Conservation (phyloP, 2,797 vertebrate species). For the Rhinella marina region DNA sequence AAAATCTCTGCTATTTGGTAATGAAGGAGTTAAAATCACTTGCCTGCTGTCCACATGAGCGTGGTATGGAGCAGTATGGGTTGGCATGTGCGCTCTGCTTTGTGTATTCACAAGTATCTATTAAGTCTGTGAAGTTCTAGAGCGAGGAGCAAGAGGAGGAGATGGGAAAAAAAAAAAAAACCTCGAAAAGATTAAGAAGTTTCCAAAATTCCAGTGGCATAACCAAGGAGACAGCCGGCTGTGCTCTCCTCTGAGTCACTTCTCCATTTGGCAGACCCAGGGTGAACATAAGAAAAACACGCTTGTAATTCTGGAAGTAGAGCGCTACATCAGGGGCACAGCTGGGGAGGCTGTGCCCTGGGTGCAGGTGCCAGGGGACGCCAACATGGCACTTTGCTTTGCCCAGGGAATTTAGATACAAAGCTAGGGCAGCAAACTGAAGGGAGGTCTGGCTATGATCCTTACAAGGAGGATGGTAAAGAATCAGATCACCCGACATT, state of each 20-base stretch:
- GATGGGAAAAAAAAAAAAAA: background rate
- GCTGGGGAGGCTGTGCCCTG: background rate
- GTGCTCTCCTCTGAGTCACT: slow-evolving; percentile 18
- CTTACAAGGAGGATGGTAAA: background rate
- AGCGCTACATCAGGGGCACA: background rate
- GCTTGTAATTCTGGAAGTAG: background rate
- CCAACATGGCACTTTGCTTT: background rate
- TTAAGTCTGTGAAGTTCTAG: background rate
- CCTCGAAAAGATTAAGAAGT: background rate
- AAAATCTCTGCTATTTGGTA: background rate
- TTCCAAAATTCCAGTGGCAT: background rate
- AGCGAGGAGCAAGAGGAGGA: background rate
- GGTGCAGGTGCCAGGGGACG: background rate
- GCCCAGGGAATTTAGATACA: background rate
- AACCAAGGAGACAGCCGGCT: background rate
- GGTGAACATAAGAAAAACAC: background rate
- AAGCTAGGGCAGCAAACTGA: background rate
- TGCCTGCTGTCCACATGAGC: background rate
- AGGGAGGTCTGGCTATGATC: background rate
- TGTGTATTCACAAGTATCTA: background rate
- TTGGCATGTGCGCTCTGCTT: background rate
- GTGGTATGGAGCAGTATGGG: background rate
- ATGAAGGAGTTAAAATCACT: background rate
- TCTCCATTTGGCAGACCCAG: slow-evolving; percentile 24
- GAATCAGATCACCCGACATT: background rate